Percentiles rank a stretch among this genome's conserved stretches.
Conservation (phyloP, 1,140 invertebrate species). For the Brachionus manjavacas region DNA sequence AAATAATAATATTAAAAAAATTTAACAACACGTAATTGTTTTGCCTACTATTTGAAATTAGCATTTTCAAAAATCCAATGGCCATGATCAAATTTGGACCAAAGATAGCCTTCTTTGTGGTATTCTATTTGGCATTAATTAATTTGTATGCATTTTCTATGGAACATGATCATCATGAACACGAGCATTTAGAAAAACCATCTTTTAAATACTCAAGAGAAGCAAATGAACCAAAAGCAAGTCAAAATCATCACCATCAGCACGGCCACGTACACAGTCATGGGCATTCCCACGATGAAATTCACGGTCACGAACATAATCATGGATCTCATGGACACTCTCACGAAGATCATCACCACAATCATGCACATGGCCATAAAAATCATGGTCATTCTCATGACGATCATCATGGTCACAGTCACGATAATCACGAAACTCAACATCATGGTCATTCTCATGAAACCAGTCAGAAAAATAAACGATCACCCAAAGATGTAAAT, state of each 20-base stretch:
- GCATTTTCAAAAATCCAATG: not conserved
- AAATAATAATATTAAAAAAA: not conserved
- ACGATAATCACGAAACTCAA: not conserved
- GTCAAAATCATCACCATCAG: not conserved
- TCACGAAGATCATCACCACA: not conserved
- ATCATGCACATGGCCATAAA: not conserved
- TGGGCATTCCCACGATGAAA: not conserved
- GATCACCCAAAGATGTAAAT: not conserved
- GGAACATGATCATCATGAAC: not conserved
- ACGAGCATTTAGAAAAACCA: not conserved
- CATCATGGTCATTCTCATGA: slow-evolving; percentile 25
- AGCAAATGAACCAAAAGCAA: not conserved
- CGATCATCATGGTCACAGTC: not conserved
- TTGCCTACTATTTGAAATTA: not conserved
- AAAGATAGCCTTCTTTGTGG: not conserved
- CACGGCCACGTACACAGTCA: not conserved
- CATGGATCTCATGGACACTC: not conserved
- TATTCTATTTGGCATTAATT: not conserved
- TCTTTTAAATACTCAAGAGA: slow-evolving; percentile 30
- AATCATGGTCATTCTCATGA: slow-evolving; percentile 1
- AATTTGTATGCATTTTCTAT: not conserved
- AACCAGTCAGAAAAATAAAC: not conserved
- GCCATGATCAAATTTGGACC: not conserved
- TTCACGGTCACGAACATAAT: not conserved
- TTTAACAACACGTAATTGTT: not conserved